Percentiles rank a stretch among this genome's conserved stretches.
Evolutionary conservation across 53 echinoderm and acorn worm genomes (phyloP).

Genomic region (Pentamera pediparva): DNA sequence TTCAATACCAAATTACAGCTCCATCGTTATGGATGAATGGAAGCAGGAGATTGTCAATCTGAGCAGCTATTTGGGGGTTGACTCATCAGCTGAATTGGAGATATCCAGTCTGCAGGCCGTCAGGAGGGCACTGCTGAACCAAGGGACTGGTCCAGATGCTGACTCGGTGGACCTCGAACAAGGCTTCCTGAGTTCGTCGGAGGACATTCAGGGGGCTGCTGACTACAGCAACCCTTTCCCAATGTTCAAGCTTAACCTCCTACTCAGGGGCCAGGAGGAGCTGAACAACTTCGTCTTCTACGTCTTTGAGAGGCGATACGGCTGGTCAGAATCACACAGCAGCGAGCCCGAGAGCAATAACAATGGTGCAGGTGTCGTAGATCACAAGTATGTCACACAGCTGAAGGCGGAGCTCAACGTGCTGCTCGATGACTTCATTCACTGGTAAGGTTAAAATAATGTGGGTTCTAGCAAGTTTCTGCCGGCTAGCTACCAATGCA

Average conservation of each 20-base stretch:
- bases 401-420: constrained; percentile 67
- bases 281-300: constrained; percentile 77
- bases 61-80: neutral
- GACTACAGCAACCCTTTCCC: constrained; percentile 70
- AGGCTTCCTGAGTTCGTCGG: constrained; percentile 47
- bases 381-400: constrained; percentile 37
- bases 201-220: constrained; percentile 37
- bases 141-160: neutral
- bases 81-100: neutral
- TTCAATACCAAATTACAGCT: too few species aligned
- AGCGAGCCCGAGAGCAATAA: neutral
- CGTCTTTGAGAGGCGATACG: constrained; percentile 71
- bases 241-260: constrained; percentile 42
- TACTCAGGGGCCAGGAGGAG: constrained; percentile 51
- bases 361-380: neutral
- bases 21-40: constrained; percentile 21
- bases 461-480: neutral
- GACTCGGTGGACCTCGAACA: constrained; percentile 41
- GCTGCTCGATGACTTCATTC: constrained; percentile 78
- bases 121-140: neutral
- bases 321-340: constrained; percentile 76
- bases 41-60: constrained; percentile 7
- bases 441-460: constrained; percentile 45
- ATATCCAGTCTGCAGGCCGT: constrained; percentile 12
- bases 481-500: too few species aligned